phyloP scores from a whole-genome alignment of 2,888 invertebrate genomes.

The Didymodactylos carnosus region DNA sequence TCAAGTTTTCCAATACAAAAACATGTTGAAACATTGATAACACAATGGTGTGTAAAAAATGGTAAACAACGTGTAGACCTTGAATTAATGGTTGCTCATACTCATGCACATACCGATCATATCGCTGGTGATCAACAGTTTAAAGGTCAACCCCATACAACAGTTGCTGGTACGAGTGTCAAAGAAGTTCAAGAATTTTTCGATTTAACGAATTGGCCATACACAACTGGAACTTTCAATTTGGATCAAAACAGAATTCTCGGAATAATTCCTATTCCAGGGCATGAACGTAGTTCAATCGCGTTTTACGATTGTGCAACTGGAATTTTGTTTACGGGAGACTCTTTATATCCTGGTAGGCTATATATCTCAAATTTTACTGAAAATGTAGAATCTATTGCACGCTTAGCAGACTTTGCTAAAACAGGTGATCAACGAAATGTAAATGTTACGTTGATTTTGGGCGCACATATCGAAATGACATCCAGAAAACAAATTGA shows the following conservation, averaged over 20 bases:
- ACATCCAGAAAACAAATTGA: not conserved
- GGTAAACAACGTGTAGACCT: not conserved
- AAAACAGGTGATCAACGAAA: not conserved
- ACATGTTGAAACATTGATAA: not conserved
- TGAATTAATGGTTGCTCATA: not conserved
- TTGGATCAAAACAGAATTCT: not conserved
- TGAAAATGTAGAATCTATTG: not conserved
- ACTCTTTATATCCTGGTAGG: not conserved
- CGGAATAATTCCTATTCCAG: not conserved
- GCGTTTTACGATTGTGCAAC: not conserved
- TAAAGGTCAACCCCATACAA: not conserved
- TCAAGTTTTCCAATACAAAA: not conserved
- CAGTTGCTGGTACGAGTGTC: not conserved
- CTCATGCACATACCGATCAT: not conserved
- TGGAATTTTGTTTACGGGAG: not conserved
- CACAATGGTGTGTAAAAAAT: not conserved
- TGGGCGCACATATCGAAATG: not conserved
- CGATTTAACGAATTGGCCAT: not conserved
- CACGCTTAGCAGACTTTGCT: not conserved
- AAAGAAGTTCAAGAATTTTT: not conserved
- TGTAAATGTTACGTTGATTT: not conserved
- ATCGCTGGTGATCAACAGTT: not conserved
- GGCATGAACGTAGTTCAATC: not conserved
- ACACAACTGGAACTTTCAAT: not conserved
- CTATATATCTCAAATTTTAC: not conserved